Evolutionary conservation across 2,888 invertebrate species (phyloP).

Genomic region (Megastigmus dorsalis): DNA sequence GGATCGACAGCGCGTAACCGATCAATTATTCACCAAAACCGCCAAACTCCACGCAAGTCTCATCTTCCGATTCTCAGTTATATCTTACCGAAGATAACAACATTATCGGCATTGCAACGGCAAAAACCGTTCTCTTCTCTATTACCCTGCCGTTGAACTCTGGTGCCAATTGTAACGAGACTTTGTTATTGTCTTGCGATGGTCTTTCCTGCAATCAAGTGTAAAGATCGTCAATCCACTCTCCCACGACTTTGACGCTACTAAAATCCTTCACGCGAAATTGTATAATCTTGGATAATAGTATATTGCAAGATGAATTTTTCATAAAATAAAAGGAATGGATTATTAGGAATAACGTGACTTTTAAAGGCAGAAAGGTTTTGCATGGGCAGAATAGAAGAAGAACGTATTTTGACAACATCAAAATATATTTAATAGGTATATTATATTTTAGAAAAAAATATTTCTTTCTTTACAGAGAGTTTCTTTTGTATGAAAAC

Average conservation of each 20-base stretch:
- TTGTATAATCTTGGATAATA: background rate
- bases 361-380: no score
- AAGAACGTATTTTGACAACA: no score
- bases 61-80: background rate
- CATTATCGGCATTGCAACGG: background rate
- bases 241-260: slow-evolving; percentile 36
- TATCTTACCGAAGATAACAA: slow-evolving; percentile 5
- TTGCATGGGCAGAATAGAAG: no score
- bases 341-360: no score
- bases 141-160: slow-evolving; percentile 19
- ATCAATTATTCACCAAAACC: slow-evolving; percentile 17
- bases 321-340: no score
- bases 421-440: no score
- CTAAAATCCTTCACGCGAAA: background rate
- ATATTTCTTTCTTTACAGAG: no score
- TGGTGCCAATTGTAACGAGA: slow-evolving; percentile 18
- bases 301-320: no score
- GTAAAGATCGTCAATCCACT: slow-evolving; percentile 35
- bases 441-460: no score
- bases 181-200: background rate
- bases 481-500: no score
- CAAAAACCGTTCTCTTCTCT: slow-evolving; percentile 8
- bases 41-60: background rate
- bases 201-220: slow-evolving; percentile 7
- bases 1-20: background rate